These are phyloP conservation scores for Pandemis cinnamomeana DNA, from an alignment of 2,888 invertebrate genomes.

Conservation along the genomic window DNA sequence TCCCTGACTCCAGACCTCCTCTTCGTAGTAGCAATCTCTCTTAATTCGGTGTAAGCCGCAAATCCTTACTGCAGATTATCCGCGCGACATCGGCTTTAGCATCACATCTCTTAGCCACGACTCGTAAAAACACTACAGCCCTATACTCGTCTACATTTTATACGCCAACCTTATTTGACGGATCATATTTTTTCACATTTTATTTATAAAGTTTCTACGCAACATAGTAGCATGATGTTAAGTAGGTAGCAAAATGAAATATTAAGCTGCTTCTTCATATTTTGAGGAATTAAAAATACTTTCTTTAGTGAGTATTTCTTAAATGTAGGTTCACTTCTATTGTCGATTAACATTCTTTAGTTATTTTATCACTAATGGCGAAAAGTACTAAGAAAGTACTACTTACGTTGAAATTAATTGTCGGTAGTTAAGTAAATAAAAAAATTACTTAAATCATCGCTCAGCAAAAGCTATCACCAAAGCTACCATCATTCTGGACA, in stretches of 20 bases:
- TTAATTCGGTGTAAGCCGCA: slow-evolving; percentile 56
- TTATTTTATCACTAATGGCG: too few species aligned
- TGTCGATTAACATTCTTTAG: too few species aligned
- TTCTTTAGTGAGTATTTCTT: neutral
- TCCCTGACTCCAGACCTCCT: slow-evolving; percentile 45
- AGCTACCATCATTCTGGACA: too few species aligned
- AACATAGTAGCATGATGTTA: neutral
- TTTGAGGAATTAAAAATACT: neutral
- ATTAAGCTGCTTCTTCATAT: neutral
- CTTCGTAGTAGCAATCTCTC: slow-evolving; percentile 51
- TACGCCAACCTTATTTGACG: slow-evolving; percentile 1
- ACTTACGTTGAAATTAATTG: too few species aligned
- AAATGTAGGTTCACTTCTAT: neutral
- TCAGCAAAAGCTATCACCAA: too few species aligned
- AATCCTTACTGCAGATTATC: slow-evolving; percentile 57
- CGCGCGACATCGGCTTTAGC: slow-evolving; percentile 48
- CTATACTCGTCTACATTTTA: neutral
- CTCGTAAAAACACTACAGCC: slow-evolving; percentile 44
- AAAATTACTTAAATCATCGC: too few species aligned
- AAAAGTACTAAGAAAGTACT: too few species aligned
- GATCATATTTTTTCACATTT: neutral
- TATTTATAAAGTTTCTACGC: neutral
- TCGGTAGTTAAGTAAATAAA: too few species aligned
- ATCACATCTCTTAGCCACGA: slow-evolving; percentile 42
- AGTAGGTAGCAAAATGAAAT: neutral